Evolutionary conservation across 2,797 vertebrate genomes (phyloP), one percentile per base, ranked within the genome.

Genomic region (Pseudochaenichthys georgianus): DNA sequence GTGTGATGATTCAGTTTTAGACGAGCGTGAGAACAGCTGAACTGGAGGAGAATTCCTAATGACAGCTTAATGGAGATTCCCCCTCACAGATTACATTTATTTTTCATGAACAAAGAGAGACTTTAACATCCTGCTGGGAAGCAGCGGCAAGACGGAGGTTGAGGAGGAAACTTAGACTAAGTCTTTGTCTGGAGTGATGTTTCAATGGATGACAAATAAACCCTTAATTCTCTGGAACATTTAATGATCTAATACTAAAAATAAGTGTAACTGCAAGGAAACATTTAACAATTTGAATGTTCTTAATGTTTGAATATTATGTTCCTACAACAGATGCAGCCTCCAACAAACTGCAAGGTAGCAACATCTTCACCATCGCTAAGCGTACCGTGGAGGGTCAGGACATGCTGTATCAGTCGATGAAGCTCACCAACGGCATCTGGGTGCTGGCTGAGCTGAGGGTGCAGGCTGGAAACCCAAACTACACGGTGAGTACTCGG

Each of bases 331-430:
- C 83, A 99, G 98, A 99, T 45, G 94, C 95, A 0, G 93, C 95
- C 16, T 97, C 95, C 85, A 96, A 87, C 94, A 97, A 97, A 85
- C 96, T 99, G 58, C 98, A 98, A 84, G 96, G 95, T 80, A 98
- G 96, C 91, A 98, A 98, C 87, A 94, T 99, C 81, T 99, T 98
- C 94, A 99, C 98, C 63, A 95, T 99, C 0, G 98, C 98, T 73
- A 98, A 97, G 94, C 95, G 98, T 58, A 98, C 96, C 0, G 97
- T 99, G 84, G 98, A 99, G 42, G 94, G 95, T 43, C 98, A 98
- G 88, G 98, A 99, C 93, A 97, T 99, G 97, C 95, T 99, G n/a
- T 99, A 99, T 93, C 98, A 98, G 92, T 98, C 97, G 64, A 94
- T 97, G 84, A 98, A 98, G 82, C 96, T 99, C 82, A 96, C 96